A percentile compares a stretch with the other conserved stretches of the same genome.
Evolutionary conservation across 2,113 vertebrate genomes (phyloP).

Genomic region (Channa argus): DNA sequence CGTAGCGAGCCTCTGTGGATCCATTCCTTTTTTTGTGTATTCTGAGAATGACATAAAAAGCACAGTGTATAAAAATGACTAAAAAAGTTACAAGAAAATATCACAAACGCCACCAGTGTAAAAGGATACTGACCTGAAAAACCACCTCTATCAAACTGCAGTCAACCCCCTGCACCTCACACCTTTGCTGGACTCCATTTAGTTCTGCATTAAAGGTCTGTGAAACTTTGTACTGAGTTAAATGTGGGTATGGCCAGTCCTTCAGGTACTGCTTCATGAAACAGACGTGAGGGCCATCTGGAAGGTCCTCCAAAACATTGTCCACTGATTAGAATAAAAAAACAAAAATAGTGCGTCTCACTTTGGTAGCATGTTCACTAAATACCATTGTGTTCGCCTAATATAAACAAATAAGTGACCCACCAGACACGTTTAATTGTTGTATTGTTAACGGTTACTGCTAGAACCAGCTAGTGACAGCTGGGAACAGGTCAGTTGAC

Average conservation of each 20-base stretch:
- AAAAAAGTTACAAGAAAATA: neutral
- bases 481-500: no score
- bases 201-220: constrained; percentile 88
- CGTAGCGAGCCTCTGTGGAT: constrained; percentile 92
- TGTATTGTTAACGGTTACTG: no score
- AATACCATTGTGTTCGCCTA: no score
- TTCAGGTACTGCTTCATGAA: constrained; percentile 91
- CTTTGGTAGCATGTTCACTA: no score
- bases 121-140: constrained; percentile 76
- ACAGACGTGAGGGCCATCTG: constrained; percentile 85
- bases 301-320: constrained; percentile 88
- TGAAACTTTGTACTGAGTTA: constrained; percentile 88
- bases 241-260: constrained; percentile 89
- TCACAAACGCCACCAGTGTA: neutral
- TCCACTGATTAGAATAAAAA: constrained; percentile 77
- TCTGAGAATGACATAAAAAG: constrained; percentile 66
- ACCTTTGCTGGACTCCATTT: constrained; percentile 88
- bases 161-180: constrained; percentile 89
- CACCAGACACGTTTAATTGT: no score
- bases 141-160: constrained; percentile 91
- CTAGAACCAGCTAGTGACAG: no score
- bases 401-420: no score
- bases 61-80: neutral
- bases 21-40: constrained; percentile 91
- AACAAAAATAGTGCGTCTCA: neutral